phyloP scores from a whole-genome alignment of 2,113 vertebrate genomes.

The Chaenogobius annularis region DNA sequence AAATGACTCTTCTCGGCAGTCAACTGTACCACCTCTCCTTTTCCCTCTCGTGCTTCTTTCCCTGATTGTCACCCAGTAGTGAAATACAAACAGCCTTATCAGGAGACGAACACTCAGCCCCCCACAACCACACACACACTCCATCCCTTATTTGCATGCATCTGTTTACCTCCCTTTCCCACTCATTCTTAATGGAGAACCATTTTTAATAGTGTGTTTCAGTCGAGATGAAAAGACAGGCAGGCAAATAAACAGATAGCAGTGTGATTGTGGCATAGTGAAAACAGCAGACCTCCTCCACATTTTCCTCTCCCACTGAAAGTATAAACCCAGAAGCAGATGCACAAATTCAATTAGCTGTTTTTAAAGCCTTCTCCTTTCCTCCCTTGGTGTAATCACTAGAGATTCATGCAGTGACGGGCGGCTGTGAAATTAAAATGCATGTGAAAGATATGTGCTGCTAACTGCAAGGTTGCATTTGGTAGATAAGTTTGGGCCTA shows the following conservation, averaged over 20 bases:
- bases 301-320: constrained; percentile 44
- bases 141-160: constrained; percentile 72
- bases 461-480: constrained; percentile 66
- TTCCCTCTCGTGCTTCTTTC: constrained; percentile 19
- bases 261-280: constrained; percentile 51
- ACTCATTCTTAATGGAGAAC: constrained; percentile 62
- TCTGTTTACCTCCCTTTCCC: constrained; percentile 72
- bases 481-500: constrained; percentile 52
- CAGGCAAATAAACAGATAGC: constrained; percentile 61
- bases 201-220: constrained; percentile 65
- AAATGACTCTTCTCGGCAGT: constrained; percentile 47
- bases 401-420: constrained; percentile 41
- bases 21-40: constrained; percentile 47
- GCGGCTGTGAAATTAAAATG: constrained; percentile 57
- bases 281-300: constrained; percentile 44
- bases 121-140: background rate
- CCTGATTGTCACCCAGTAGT: constrained; percentile 61
- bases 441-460: constrained; percentile 56
- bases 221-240: constrained; percentile 48
- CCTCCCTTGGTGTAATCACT: constrained; percentile 61
- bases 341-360: constrained; percentile 73
- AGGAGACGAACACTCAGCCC: constrained; percentile 76
- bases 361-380: constrained; percentile 29
- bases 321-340: constrained; percentile 52
- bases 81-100: constrained; percentile 80